Base-by-base conservation (phyloP, 2,888 invertebrate species). In the Orchesellides sinensis region DNA sequence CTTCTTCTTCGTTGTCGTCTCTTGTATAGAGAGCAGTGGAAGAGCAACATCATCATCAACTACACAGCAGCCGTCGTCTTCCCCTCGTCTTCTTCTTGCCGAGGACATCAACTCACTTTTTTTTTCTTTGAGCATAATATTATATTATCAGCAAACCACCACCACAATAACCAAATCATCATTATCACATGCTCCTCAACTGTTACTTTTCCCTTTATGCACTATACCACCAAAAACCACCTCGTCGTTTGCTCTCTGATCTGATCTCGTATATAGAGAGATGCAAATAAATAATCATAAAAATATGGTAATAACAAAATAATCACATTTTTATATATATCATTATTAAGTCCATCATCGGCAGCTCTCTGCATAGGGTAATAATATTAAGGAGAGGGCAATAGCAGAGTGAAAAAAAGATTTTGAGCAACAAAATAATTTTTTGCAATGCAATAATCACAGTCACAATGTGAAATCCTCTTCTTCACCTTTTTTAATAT, bases 51-150 rank as follows among this genome's bases (percentile, higher is more conserved):
- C n/a, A 27, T 29, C 72, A 63, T 61, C 77, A 40, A 6, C 74
- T 25, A 32, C 68, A 68, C 14, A 27, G 27, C 49, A 52, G 66
- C 54, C 66, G 23, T 65, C 80, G 72, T 80, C 80, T 72, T 80
- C 79, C 69, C 65, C 68, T 78, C 78, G 61, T 69, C 65, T 65
- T 65, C 45, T 65, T 27, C 65, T 25, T 72, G 80, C 73, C 80
- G 80, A 80, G 80, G 80, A 80, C 80, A 73, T 80, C 80, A 80
- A 73, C 54, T 75, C 63, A 66, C 75, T 75, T 78, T 70, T 78
- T 70, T 78, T 65, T 49, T 68, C n/a, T n/a, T n/a, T n/a, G n/a
- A n/a, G n/a, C n/a, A n/a, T n/a, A n/a, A n/a, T n/a, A 23, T 74
- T 49, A 27, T 49, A 10, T n/a, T 8, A 40, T 8, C 40, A 32